Evolutionary conservation across 1,140 invertebrate genomes (phyloP), one percentile per base, ranked within the genome.

Genomic region (Drosophila seguyi): DNA sequence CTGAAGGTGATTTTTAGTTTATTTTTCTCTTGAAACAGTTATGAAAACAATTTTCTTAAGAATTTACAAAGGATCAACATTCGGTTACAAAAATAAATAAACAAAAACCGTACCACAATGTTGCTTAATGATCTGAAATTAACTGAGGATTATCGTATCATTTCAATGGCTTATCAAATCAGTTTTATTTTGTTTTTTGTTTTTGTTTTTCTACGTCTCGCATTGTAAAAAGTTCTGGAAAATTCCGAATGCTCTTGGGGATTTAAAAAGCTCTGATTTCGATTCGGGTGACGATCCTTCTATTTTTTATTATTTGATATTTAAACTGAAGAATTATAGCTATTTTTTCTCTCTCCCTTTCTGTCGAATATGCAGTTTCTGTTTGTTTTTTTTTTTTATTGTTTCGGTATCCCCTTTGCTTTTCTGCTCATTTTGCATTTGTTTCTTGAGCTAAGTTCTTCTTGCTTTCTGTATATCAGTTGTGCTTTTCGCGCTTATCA

Each of bases 401-500:
- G n/a, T 20, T 38, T 22, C 53, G 22, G 8, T 27, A 18, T 50
- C 45, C 44, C 59, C 29, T 75, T 34, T 38, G 36, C 8, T 31
- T 55, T 55, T 48, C 38, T 47, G 67, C 61, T 48, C 45, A 45
- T 56, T 67, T 67, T 20, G 39, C 38, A 67, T 55, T 75, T 73
- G 58, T 39, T 56, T 47, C 20, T 38, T 48, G 36, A 25, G 41
- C 42, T 48, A 4, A 8, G 25, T 31, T 39, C 25, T 45, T 39
- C 34, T 45, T 61, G 18, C 16, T 16, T 59, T 56, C 34, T 47
- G n/a, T 44, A 34, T 58, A 57, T 75, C 52, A 50, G 44, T 48
- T 52, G 52, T 66, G 52, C 72, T 44, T 68, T 66, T 25, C 34
- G 34, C 34, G 75, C 78, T 86, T 82, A 86, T 81, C 83, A 67